Evolutionary conservation across 2,888 invertebrate species (phyloP).

Genomic region (Zygogramma bicolorata): DNA sequence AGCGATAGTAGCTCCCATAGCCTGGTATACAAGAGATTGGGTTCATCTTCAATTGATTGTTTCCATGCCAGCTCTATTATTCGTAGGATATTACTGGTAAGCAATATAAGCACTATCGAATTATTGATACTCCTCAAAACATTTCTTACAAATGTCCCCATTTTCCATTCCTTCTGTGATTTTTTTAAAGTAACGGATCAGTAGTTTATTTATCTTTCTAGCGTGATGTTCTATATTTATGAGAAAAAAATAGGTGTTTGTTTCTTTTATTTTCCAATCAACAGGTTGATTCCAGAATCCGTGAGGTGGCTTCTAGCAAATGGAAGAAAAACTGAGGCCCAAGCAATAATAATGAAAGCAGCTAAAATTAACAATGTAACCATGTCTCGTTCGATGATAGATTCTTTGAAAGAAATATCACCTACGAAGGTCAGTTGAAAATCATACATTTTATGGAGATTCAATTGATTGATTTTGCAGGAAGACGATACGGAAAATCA

Average conservation of each 20-base stretch:
- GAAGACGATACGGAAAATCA: constrained; percentile 29
- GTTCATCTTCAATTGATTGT: constrained; percentile 70
- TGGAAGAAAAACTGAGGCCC: constrained; percentile 69
- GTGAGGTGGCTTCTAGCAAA: constrained; percentile 76
- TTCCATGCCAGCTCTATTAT: constrained; percentile 73
- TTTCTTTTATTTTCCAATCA: neutral
- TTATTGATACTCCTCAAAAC: too few species aligned
- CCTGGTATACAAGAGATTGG: constrained; percentile 75
- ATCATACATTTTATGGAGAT: too few species aligned
- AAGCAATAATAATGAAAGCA: constrained; percentile 69
- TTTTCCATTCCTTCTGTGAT: too few species aligned
- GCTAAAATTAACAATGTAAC: constrained; percentile 71
- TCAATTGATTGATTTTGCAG: constrained; percentile 7
- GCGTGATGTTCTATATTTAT: too few species aligned
- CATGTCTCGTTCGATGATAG: constrained; percentile 66
- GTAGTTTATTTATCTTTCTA: too few species aligned
- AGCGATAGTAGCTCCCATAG: constrained; percentile 72
- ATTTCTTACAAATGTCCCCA: too few species aligned
- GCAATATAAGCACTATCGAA: neutral
- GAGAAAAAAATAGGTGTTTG: neutral
- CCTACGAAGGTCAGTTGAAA: neutral
- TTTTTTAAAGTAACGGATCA: too few species aligned
- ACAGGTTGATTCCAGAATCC: constrained; percentile 74
- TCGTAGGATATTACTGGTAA: constrained; percentile 73
- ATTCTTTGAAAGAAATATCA: constrained; percentile 62